Base-by-base conservation (phyloP, 2,113 vertebrate genomes). In the Pangasianodon gigas region DNA sequence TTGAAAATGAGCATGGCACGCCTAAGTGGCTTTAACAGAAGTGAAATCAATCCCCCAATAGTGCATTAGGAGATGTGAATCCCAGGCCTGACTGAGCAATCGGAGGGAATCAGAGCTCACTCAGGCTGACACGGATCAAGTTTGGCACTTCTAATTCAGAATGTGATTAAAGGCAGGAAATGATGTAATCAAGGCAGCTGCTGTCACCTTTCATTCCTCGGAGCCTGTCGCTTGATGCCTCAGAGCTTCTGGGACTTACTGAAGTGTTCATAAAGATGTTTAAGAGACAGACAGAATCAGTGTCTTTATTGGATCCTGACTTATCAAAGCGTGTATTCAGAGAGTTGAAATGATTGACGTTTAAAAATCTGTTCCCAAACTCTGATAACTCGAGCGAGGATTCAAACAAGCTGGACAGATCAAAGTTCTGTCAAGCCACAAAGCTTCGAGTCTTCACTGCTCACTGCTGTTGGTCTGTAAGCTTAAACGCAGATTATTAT, bases 161-260 rank as follows among this genome's bases (percentile, higher is more conserved):
- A 83, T 74, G 41, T 92, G 87, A 92, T 92, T 90, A 89, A 89
- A 77, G 46, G 32, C n/a, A 56, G 91, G 91, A 92, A 92, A 90
- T 92, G 86, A 92, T 86, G 80, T 89, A 89, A 92, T 92, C 89
- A 89, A 85, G 83, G 83, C 87, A 86, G 89, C 86, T 86, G 86
- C 89, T 87, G 89, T 89, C 75, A 77, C 91, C 67, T 71, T 90
- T 80, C 77, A 87, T 88, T 85, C 41, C 67, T 4, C 52, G 19
- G 52, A 84, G 87, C 46, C 79, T 90, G 83, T 90, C 87, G 65
- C 91, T 87, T 79, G 60, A 46, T 7, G 21, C 46, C 44, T 89
- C 67, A 6, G 87, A 87, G 84, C 84, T 71, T 89, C 65, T 37
- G 88, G 18, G 54, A 77, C 26, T 89, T 85, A 85, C 75, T 85